phyloP scores from a whole-genome alignment of 2,797 vertebrate species.

The Anguilla marmorata region DNA sequence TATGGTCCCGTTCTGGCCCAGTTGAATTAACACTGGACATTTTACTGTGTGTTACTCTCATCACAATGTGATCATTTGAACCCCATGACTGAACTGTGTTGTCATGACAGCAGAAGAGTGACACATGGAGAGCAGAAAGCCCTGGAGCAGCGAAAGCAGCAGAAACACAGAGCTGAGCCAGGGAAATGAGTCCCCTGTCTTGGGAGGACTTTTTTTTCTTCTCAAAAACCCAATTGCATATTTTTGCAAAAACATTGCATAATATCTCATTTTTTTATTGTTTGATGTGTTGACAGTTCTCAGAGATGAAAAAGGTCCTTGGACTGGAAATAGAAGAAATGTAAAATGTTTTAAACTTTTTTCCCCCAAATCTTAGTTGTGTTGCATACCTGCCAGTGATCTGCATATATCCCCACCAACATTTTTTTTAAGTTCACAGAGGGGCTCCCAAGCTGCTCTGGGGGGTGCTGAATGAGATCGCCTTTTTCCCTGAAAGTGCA shows the following conservation, averaged over 20 bases:
- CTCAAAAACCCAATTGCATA: background rate
- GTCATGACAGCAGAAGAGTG: constrained; percentile 19
- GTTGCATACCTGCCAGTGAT: background rate
- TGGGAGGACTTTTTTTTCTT: background rate
- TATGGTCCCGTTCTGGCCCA: too few relatives aligned
- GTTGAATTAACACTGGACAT: too few relatives aligned
- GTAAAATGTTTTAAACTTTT: background rate
- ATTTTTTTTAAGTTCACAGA: background rate
- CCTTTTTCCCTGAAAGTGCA: constrained; percentile 37
- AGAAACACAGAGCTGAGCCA: constrained; percentile 29
- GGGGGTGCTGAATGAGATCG: background rate
- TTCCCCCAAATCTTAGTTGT: background rate
- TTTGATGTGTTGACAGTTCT: background rate
- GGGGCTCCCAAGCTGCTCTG: background rate
- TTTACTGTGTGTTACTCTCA: too few relatives aligned
- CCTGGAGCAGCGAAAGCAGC: constrained; percentile 49
- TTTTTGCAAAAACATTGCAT: background rate
- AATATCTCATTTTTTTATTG: background rate
- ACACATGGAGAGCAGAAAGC: constrained; percentile 49
- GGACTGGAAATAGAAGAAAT: background rate
- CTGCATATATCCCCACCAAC: background rate
- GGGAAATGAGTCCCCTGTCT: background rate
- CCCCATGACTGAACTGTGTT: background rate
- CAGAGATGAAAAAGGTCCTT: background rate
- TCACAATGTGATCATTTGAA: constrained; percentile 7